Evolutionary conservation across 2,888 invertebrate genomes (phyloP), one percentile per base, ranked within the genome.

Genomic region (Phalera bucephala): DNA sequence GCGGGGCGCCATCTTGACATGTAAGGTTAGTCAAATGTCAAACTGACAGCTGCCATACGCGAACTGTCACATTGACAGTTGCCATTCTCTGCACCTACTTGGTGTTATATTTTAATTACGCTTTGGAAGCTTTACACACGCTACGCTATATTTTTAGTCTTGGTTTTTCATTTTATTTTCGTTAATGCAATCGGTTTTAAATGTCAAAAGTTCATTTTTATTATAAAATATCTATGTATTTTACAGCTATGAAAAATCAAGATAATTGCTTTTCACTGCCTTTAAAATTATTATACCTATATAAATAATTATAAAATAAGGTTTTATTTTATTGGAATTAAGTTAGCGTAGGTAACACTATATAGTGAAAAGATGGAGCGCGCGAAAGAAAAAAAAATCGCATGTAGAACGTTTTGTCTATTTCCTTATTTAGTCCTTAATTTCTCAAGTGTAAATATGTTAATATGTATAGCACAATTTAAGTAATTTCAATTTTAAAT

Each of bases 11-110:
- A 80, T 80, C 84, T 81, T 83, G 74, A 72, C 60, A 49, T 69
- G 69, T 71, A 72, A 88, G 88, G 87, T 87, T 77, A 86, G 87
- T 87, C 68, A 54, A 29, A 64, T 72, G 73, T 77, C 72, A 72
- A 62, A 62, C 27, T 72, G 72, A 70, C 73, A 68, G 63, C 53
- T 65, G 53, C 56, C 53, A 53, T 63, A 37, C 38, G 23, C 21
- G 37, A 33, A 17, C 31, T 37, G 36, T 41, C 36, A 21, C 61
- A 62, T 29, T 72, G 73, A 71, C 73, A 69, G 63, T 53, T 64
- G 53, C 56, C 52, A 53, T 63, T 38, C 37, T 44, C 36, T 40
- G 34, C 39, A 46, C 34, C 36, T 42, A 42, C 36, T 58, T 43
- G 58, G 54, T 61, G 63, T 47, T 36, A 44, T 50, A 51, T 33